A percentile compares a stretch with the other conserved stretches of the same genome.
Evolutionary conservation across 2,888 invertebrate genomes (phyloP).

Genomic region (Bedellia somnulentella): DNA sequence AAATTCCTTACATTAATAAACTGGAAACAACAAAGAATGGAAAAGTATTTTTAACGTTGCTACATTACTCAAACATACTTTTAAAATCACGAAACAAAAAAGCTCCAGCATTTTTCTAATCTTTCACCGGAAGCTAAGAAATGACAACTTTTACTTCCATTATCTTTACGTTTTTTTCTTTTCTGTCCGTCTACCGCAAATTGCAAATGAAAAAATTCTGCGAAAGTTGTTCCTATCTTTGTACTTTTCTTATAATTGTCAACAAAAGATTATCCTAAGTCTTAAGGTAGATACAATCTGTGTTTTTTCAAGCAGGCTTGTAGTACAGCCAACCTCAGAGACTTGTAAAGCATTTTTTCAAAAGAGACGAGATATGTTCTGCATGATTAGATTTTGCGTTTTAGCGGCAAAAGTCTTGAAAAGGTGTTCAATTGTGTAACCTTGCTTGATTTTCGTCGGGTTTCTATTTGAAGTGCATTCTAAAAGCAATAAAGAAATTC

Average conservation of each 20-base stretch:
- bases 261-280: conserved; percentile 53
- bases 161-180: conserved; percentile 18
- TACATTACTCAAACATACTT: no score
- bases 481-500: no score
- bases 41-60: no score
- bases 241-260: conserved; percentile 34
- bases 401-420: conserved; percentile 27
- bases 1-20: no score
- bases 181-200: no score
- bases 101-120: no score
- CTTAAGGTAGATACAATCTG: conserved; percentile 17
- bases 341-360: neutral
- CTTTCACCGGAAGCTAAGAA: conserved; percentile 3
- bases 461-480: conserved; percentile 26
- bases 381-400: conserved; percentile 23
- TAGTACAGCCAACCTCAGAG: no score
- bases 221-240: conserved; percentile 22
- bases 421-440: conserved; percentile 54
- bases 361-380: conserved; percentile 15
- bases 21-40: no score
- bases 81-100: no score
- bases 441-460: conserved; percentile 16
- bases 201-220: conserved; percentile 1
- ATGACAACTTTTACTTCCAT: conserved; percentile 1
- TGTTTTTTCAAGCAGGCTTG: conserved; percentile 8